Base-by-base conservation (phyloP, 1,140 invertebrate genomes). In the Bombus confusus region DNA sequence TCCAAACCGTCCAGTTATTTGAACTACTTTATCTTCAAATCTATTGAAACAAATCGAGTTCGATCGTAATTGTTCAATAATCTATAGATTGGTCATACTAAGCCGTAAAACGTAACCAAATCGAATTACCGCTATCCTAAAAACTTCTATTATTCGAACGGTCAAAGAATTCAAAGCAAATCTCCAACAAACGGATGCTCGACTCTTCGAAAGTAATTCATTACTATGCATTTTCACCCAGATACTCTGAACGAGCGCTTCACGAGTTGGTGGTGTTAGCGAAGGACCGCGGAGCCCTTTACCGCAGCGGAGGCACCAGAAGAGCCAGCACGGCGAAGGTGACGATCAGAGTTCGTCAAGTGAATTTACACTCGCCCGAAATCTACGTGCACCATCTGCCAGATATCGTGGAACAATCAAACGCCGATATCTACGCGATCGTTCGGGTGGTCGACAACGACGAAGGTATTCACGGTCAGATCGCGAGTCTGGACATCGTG, bases 341-440 rank as follows among this genome's bases (percentile, higher is more conserved):
- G 4, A 96, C 96, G 15, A 97, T 99, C 73, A 96, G 96, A 43
- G 98, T 99, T 4, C 96, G 96, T 83, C 97, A 97, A 92, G 98
- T 98, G 22, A 99, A 99, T 94, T 96, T 98, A 22, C 96, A 97
- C 93, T 96, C 97, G 12, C 99, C 99, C 0, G 97, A 98, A 92
- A 98, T 99, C 81, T 96, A 96, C 80, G 97, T 98, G 6, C 96
- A 96, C 28, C 96, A 97, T 83, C 95, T 99, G 87, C 97, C 98
- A 0, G 96, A 97, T 83, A 96, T 99, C 37, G 96, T 98, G 12
- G 98, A 99, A 89, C 97, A 98, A 84, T 97, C 98, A 0, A 97
- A 98, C 88, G 97, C 97, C 0, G 97, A 98, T 91, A 97, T 98
- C 78, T 99, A 98, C 93, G 98, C 98, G 1, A 98, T 99, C 66